Evolutionary conservation across 2,797 vertebrate species (phyloP), one percentile per base, ranked within the genome.

Genomic region (Gobionotothen gibberifrons): DNA sequence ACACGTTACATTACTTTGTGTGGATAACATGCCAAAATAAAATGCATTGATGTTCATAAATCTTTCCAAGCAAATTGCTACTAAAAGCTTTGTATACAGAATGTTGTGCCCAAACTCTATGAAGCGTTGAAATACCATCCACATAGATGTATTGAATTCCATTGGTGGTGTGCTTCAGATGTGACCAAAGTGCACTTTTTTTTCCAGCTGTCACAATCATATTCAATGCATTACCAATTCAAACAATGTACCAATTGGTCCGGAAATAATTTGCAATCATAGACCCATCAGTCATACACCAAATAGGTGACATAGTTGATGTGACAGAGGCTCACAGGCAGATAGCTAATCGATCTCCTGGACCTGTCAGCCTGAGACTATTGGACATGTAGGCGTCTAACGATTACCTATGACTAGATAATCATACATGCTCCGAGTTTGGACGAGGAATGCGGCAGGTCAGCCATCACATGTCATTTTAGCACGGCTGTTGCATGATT

Each of bases 251-350:
- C 6, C 83, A 63, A 62, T 13, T 84, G 80, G 60, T 69, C 43
- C 5, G 21, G 72, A 85, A 84, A 85, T 83, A 81, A 79, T 81
- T 76, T 63, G 72, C 63, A 86, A 89, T 82, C 76, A 79, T 7
- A 10, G 46, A 62, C 67, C 63, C 19, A 72, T 88, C 85, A 78
- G 78, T 86, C 81, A 79, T 44, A 54, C 47, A 67, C 22, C 75
- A 74, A 83, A 76, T 44, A 68, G 56, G 69, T 69, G 51, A 26
- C 39, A 72, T 11, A 49, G 82, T 74, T 84, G 54, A 79, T 74
- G 56, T 57, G 13, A 62, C 26, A 57, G 54, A 14, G 22, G 66
- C 26, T 73, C 47, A 63, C 26, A 46, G 52, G 62, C 70, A 16
- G 82, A 74, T 82, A 83, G 61, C 51, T 79, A 83, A 87, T 87